These are phyloP conservation scores for Elephantulus edwardii DNA, from an alignment of 2,113 vertebrate species.

Conservation along the genomic window DNA sequence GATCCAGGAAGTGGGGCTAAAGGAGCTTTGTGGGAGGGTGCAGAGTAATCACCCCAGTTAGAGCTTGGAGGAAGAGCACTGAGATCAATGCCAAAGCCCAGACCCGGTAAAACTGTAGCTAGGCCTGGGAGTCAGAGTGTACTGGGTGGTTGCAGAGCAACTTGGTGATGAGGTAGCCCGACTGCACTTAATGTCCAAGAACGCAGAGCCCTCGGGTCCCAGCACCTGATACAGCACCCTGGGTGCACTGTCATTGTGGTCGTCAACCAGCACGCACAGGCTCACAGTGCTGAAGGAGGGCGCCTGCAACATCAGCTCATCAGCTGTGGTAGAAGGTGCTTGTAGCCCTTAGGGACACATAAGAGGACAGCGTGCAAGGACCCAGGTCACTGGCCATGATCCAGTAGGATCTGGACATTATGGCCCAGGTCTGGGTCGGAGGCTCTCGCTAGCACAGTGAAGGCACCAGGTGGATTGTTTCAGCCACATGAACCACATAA, in stretches of 20 bases:
- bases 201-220: not conserved
- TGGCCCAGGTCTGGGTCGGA: not conserved
- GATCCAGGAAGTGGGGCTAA: not conserved
- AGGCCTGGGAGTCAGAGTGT: not conserved
- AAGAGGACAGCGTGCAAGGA: not conserved
- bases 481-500: slow-evolving; percentile 44
- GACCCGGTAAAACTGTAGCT: slow-evolving; percentile 66
- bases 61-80: slow-evolving; percentile 59
- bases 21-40: not conserved
- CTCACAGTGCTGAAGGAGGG: not conserved
- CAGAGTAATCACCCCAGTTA: slow-evolving; percentile 38
- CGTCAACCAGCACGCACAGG: not conserved
- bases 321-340: not conserved
- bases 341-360: not conserved
- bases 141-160: not conserved
- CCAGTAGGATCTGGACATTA: slow-evolving; percentile 76
- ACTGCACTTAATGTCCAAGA: not conserved
- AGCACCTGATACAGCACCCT: not conserved
- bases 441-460: slow-evolving; percentile 4
- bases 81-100: slow-evolving; percentile 69
- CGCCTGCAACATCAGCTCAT: not conserved
- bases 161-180: not conserved
- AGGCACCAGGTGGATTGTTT: slow-evolving; percentile 62
- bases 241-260: not conserved
- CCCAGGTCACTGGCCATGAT: slow-evolving; percentile 38